These are phyloP conservation scores for Micrastur ruficollis DNA, from an alignment of 2,797 vertebrate species.

Conservation along the genomic window DNA sequence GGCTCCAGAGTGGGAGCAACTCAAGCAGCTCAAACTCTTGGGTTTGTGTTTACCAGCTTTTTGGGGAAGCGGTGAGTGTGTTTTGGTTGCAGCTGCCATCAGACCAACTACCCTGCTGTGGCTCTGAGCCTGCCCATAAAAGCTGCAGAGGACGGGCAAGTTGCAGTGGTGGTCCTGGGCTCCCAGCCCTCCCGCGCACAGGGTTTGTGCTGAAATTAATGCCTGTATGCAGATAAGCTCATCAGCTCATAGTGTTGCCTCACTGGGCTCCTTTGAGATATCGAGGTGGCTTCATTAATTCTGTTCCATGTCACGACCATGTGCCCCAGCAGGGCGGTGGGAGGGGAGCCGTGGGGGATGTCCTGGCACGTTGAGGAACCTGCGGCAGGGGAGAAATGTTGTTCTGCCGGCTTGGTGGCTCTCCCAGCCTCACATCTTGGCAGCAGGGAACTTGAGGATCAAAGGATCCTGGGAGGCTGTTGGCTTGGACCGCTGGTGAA, in stretches of 20 bases:
- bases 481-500: rapidly evolving
- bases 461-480: not conserved
- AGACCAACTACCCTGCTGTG: rapidly evolving
- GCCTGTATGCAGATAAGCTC: not conserved
- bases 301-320: rapidly evolving
- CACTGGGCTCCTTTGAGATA: not conserved
- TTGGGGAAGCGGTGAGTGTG: not conserved
- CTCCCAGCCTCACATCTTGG: not conserved
- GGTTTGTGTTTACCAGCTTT: not conserved
- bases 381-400: slow-evolving; percentile 1
- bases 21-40: not conserved
- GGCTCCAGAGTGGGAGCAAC: not conserved
- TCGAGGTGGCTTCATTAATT: not conserved
- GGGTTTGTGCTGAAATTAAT: not conserved
- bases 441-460: not conserved
- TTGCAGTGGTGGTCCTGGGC: not conserved
- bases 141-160: not conserved
- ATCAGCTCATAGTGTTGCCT: rapidly evolving
- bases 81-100: not conserved
- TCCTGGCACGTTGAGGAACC: not conserved
- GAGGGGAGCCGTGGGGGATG: not conserved
- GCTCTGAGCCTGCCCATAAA: not conserved
- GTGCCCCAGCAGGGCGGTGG: not conserved
- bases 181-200: rapidly evolving
- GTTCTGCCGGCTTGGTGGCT: slow-evolving; percentile 45